Base-by-base conservation (phyloP, 2,888 invertebrate species). In the Anarsia innoxiella region DNA sequence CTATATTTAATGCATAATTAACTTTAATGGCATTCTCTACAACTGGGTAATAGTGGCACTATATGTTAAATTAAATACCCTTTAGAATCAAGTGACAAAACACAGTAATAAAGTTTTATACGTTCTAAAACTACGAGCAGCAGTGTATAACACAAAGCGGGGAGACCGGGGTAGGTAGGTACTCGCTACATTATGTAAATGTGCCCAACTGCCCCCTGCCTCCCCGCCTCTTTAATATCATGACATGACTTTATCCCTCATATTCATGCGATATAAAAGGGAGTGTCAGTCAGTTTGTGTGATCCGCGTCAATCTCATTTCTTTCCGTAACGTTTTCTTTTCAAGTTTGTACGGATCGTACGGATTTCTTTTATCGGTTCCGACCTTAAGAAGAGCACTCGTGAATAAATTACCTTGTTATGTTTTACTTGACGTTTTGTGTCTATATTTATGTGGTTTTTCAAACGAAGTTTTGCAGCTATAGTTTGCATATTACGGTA, bases 181-280 rank as follows among this genome's bases (percentile, higher is more conserved):
- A 3, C 27, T 27, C 27, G 3, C 25, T 3, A 27, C 27, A 27
- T 27, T 27, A 27, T 27, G 27, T 27, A 27, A 27, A 27, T 27
- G 27, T 27, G 27, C 27, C 9, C 4, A 12, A 27, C 27, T 25
- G 27, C 12, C 25, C 37, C 14, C 6, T n/a, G 23, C 23, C 13
- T 13, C 11, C 11, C 26, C 23, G 2, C 37, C 31, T 27, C 31
- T 37, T 37, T 37, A 31, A 29, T 29, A 29, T 28, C 28, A 28
- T 35, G 35, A 35, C 37, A 37, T 37, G 33, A 33, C 33, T 33
- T 26, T 33, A 33, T 33, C 26, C 26, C 26, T 26, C 33, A 33
- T 26, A 33, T 32, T 33, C 33, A 25, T 9, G 15, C 31, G 14
- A 33, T 33, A 27, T 27, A 33, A 26, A 8, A 25, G 26, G 26